Evolutionary conservation across 2,797 vertebrate genomes (phyloP).

Genomic region (Mareca strepera): DNA sequence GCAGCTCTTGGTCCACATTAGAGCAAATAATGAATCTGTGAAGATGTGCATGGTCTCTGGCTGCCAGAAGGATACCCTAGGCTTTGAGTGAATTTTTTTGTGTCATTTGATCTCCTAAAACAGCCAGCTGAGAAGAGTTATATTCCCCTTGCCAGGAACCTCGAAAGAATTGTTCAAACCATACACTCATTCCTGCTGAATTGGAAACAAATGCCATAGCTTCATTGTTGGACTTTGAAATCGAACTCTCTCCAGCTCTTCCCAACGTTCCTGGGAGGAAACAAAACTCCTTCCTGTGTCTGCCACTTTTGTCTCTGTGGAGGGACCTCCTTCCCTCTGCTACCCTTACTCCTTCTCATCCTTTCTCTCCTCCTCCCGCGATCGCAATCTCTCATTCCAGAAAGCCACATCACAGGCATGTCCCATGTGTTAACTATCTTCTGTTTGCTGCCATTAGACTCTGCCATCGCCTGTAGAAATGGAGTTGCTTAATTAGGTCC

Average conservation of each 20-base stretch:
- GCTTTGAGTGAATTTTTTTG: constrained; percentile 52
- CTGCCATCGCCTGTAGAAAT: not conserved
- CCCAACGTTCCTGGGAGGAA: constrained; percentile 64
- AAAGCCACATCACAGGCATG: constrained; percentile 56
- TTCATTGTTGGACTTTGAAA: constrained; percentile 71
- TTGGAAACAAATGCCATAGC: constrained; percentile 71
- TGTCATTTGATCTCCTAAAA: constrained; percentile 71
- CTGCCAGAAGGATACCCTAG: constrained; percentile 65
- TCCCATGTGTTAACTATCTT: constrained; percentile 65
- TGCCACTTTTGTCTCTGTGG: constrained; percentile 58
- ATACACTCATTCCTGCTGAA: constrained; percentile 67
- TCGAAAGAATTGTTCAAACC: constrained; percentile 71
- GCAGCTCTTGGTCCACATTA: constrained; percentile 43
- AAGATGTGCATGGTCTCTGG: constrained; percentile 69
- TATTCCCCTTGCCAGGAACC: constrained; percentile 65
- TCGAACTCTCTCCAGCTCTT: constrained; percentile 68
- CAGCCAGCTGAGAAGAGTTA: constrained; percentile 77
- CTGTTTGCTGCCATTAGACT: constrained; percentile 37
- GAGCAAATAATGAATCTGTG: constrained; percentile 49
- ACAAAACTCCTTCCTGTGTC: constrained; percentile 70
- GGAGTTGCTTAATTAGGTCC: constrained; percentile 48
- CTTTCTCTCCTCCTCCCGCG: constrained; percentile 11
- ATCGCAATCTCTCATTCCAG: constrained; percentile 43
- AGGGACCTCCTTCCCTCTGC: not conserved
- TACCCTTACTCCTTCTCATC: constrained; percentile 7